Percentiles rank a stretch among this genome's conserved stretches.
These are phyloP conservation scores for Caenorhabditis inopinata DNA, from an alignment of 1,140 invertebrate species.

Conservation along the genomic window DNA sequence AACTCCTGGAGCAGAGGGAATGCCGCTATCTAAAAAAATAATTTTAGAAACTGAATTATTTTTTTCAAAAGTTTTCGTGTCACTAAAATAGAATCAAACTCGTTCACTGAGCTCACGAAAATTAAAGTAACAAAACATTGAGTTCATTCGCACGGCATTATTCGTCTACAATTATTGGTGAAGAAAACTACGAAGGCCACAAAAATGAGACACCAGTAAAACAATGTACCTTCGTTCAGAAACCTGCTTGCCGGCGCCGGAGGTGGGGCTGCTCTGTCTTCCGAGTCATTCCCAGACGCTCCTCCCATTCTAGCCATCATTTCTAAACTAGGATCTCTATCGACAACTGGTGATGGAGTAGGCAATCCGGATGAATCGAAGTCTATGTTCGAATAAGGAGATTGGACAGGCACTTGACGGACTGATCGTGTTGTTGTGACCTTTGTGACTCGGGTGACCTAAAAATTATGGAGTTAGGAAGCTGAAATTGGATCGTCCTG, in stretches of 20 bases:
- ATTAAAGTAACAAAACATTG: too few species aligned
- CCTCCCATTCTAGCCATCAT: slow-evolving; percentile 18
- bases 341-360: slow-evolving; percentile 54
- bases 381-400: slow-evolving; percentile 54
- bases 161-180: too few species aligned
- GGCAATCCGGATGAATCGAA: slow-evolving; percentile 64
- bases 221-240: neutral
- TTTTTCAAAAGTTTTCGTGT: neutral
- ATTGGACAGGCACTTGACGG: slow-evolving; percentile 61
- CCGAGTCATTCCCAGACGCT: neutral
- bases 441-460: slow-evolving; percentile 66
- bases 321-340: slow-evolving; percentile 39
- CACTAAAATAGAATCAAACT: too few species aligned
- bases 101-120: too few species aligned
- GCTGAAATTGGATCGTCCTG: neutral
- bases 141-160: too few species aligned
- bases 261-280: slow-evolving; percentile 38
- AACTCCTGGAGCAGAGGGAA: slow-evolving; percentile 56
- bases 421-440: slow-evolving; percentile 64
- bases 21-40: slow-evolving; percentile 51
- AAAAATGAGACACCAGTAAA: neutral
- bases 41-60: neutral
- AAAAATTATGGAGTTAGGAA: slow-evolving; percentile 22
- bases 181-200: too few species aligned
- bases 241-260: slow-evolving; percentile 26